A percentile compares a stretch with the other conserved stretches of the same genome.
Conservation (phyloP, 1,140 invertebrate species). For the Drosophila kikkawai region DNA sequence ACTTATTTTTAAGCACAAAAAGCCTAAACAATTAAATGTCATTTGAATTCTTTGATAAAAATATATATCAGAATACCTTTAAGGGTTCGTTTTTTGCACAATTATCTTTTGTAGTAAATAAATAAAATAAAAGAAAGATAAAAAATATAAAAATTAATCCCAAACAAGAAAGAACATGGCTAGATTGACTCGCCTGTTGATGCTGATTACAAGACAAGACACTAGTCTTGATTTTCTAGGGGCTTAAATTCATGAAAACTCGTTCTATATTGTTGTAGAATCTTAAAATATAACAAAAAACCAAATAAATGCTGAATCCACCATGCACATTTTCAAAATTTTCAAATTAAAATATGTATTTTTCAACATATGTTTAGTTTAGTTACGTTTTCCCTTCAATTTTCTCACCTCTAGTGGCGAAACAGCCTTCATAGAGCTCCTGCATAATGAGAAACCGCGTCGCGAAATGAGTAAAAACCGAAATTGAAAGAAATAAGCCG, state of each 20-base stretch:
- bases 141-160: too few species aligned
- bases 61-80: not conserved
- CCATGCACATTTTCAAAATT: not conserved
- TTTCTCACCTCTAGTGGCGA: slow-evolving; percentile 7
- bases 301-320: not conserved
- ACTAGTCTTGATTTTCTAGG: too few species aligned
- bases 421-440: not conserved
- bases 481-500: slow-evolving; percentile 60
- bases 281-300: too few species aligned
- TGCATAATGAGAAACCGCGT: slow-evolving; percentile 73
- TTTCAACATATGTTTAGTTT: not conserved
- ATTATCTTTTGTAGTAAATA: not conserved
- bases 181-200: too few species aligned
- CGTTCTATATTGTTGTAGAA: too few species aligned
- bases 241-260: too few species aligned
- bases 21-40: not conserved
- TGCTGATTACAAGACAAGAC: too few species aligned
- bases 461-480: slow-evolving; percentile 62
- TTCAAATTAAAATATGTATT: not conserved
- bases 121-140: too few species aligned
- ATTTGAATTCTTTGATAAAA: not conserved
- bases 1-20: not conserved
- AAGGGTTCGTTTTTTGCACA: not conserved
- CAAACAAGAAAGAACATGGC: too few species aligned
- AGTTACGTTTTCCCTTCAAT: not conserved